These are phyloP conservation scores for Eucidaris tribuloides DNA, from an alignment of 35 echinoderm and acorn worm genomes.

Conservation along the genomic window DNA sequence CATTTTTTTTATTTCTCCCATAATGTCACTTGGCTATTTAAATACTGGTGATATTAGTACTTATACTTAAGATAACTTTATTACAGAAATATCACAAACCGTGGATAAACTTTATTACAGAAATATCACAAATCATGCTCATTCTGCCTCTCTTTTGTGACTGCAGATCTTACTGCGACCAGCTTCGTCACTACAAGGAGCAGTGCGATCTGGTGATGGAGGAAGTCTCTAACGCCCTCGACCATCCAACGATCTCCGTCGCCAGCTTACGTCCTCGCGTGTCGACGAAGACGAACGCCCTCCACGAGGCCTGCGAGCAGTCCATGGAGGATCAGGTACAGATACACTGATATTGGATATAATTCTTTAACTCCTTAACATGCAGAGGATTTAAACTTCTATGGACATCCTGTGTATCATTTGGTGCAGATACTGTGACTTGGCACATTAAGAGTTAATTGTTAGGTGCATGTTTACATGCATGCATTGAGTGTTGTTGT, in stretches of 20 bases:
- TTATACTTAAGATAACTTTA: not conserved
- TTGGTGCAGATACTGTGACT: too few species aligned
- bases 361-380: too few species aligned
- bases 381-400: too few species aligned
- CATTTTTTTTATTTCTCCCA: too few species aligned
- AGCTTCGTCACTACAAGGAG: slow-evolving; percentile 80
- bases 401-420: too few species aligned
- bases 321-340: slow-evolving; percentile 90
- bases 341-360: slow-evolving; percentile 9
- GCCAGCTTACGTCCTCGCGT: slow-evolving; percentile 85
- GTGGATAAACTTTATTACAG: not conserved
- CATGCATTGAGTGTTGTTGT: too few species aligned
- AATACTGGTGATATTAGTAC: not conserved
- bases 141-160: not conserved
- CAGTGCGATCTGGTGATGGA: slow-evolving; percentile 92
- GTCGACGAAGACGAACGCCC: slow-evolving; percentile 93
- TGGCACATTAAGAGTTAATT: too few species aligned
- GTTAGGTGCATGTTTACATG: too few species aligned
- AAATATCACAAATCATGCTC: not conserved
- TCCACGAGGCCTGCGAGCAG: slow-evolving; percentile 94
- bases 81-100: not conserved
- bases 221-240: slow-evolving; percentile 86
- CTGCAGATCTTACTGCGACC: slow-evolving; percentile 82
- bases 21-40: not conserved
- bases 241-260: slow-evolving; percentile 72